phyloP scores from a whole-genome alignment of 1,140 invertebrate species.

The Ladona fulva region DNA sequence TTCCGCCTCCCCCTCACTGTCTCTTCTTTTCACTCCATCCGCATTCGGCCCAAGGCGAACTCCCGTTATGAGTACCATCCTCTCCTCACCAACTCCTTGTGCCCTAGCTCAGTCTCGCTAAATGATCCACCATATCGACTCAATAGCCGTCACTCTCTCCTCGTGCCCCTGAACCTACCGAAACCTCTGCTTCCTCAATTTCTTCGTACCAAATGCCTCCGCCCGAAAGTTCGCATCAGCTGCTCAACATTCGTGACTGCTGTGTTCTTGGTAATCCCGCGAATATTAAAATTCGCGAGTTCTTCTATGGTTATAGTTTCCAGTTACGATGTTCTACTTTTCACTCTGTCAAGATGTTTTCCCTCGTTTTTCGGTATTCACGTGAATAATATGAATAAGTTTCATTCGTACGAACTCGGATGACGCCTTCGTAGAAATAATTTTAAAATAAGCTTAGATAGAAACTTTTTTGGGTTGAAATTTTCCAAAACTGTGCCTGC shows the following conservation, averaged over 20 bases:
- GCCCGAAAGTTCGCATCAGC: neutral
- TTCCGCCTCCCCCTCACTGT: neutral
- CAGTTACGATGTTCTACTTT: no score
- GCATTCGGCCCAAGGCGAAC: neutral
- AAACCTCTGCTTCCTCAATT: neutral
- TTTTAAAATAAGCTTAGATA: no score
- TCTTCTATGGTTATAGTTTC: no score
- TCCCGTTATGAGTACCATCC: neutral
- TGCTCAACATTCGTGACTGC: neutral
- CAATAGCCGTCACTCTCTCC: neutral
- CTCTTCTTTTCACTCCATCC: neutral
- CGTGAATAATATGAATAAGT: no score
- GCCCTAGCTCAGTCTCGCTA: neutral
- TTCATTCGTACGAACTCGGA: no score
- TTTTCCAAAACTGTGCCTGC: no score
- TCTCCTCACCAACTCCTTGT: neutral
- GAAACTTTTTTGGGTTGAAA: no score
- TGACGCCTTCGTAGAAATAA: no score
- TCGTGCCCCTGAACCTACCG: neutral
- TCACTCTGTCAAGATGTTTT: no score
- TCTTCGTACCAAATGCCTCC: neutral
- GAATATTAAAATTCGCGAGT: no score
- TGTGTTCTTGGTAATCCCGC: neutral
- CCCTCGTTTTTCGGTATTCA: no score
- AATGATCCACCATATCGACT: neutral